Percentiles rank a stretch among this genome's conserved stretches.
phyloP scores from a whole-genome alignment of 2,888 invertebrate species.

The Polydrusus cervinus region DNA sequence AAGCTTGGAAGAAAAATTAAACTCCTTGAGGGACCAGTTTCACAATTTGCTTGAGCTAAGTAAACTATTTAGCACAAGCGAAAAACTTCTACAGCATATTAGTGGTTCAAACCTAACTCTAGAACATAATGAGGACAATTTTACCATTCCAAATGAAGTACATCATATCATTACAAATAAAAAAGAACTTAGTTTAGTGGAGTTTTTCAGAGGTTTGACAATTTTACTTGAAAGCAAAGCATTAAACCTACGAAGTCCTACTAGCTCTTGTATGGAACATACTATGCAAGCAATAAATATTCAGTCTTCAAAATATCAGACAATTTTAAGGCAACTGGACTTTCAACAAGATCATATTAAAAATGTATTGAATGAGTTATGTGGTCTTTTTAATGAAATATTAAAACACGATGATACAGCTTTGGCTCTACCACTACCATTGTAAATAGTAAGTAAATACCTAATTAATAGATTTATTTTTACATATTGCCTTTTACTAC shows the following conservation, averaged over 20 bases:
- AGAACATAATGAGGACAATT: constrained; percentile 51
- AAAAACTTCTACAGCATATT: constrained; percentile 58
- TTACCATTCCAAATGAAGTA: constrained; percentile 46
- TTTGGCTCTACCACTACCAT: constrained; percentile 12
- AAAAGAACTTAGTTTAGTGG: constrained; percentile 55
- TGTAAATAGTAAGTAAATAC: background rate
- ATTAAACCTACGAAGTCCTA: constrained; percentile 57
- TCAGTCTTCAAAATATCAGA: constrained; percentile 37
- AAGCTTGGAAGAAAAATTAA: constrained; percentile 57
- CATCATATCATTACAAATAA: constrained; percentile 44
- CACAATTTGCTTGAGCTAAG: constrained; percentile 54
- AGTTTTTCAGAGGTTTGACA: constrained; percentile 53
- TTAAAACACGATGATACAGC: constrained; percentile 25
- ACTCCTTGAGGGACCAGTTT: constrained; percentile 53
- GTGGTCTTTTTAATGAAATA: constrained; percentile 6
- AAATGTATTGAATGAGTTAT: constrained; percentile 25
- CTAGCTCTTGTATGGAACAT: constrained; percentile 40
- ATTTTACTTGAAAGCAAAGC: constrained; percentile 57
- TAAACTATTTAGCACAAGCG: constrained; percentile 57
- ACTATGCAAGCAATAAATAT: constrained; percentile 43
- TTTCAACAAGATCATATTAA: constrained; percentile 29
- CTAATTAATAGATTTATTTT: background rate
- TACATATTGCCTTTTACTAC: background rate
- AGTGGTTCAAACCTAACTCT: constrained; percentile 52
- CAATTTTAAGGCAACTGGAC: constrained; percentile 20